phyloP scores from a whole-genome alignment of 2,113 vertebrate species.

The Chascanopsetta lugubris region DNA sequence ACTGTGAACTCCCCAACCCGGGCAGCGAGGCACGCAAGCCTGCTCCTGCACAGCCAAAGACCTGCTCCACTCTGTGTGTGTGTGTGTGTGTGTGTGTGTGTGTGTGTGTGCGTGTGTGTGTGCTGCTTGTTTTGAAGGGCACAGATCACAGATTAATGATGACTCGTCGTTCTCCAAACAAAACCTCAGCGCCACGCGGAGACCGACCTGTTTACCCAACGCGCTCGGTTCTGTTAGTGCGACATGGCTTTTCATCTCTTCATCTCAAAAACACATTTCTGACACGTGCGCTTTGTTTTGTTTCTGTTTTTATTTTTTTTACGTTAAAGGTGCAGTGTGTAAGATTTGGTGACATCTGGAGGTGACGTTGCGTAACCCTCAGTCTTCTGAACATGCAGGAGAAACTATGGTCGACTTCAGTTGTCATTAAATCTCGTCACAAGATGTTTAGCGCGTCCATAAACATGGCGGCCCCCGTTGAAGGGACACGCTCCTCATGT shows the following conservation, averaged over 20 bases:
- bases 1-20: slow-evolving; percentile 49
- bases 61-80: slow-evolving; percentile 24
- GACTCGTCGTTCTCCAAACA: slow-evolving; percentile 49
- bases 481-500: too few species aligned
- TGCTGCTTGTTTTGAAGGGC: slow-evolving; percentile 53
- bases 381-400: too few species aligned
- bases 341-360: too few species aligned
- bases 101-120: neutral
- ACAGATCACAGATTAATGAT: slow-evolving; percentile 49
- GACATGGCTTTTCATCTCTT: slow-evolving; percentile 21
- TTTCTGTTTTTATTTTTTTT: too few species aligned
- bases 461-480: too few species aligned
- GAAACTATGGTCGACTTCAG: too few species aligned
- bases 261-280: slow-evolving; percentile 7
- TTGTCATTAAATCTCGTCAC: too few species aligned
- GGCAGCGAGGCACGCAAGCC: slow-evolving; percentile 42
- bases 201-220: slow-evolving; percentile 38
- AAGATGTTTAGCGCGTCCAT: too few species aligned
- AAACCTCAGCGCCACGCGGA: slow-evolving; percentile 26
- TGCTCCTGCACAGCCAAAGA: slow-evolving; percentile 17
- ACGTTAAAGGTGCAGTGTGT: too few species aligned
- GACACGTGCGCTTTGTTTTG: too few species aligned
- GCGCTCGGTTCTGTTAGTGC: slow-evolving; percentile 22
- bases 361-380: too few species aligned
- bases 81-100: slow-evolving; percentile 22